Base-by-base conservation (phyloP, 2,797 vertebrate genomes). In the Pachyuromys duprasi region DNA sequence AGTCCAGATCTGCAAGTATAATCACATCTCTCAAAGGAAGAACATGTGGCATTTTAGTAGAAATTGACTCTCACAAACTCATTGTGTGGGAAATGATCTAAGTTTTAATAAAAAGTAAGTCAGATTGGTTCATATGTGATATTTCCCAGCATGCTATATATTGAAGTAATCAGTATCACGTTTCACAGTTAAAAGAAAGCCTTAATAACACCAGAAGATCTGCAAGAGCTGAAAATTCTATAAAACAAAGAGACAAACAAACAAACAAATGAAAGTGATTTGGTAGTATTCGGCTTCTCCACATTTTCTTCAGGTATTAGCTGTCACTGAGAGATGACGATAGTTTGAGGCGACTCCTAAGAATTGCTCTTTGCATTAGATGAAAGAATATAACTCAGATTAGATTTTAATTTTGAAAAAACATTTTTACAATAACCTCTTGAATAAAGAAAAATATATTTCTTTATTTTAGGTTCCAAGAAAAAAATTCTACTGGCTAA, bases 41-140 rank as follows among this genome's bases (percentile, higher is more conserved):
- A 86, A 55, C 89, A 72, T 94, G 69, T 90, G 63, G 8, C 88
- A 81, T 86, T 94, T 94, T 75, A 95, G 69, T 90, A 67, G 89
- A 75, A 90, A 97, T 0, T 92, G 45, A 96, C 65, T 94, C 74
- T 93, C 45, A 70, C 5, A 89, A 89, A 94, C 81, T 62, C 89
- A 53, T 93, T 67, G 82, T 76, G 42, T 39, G 39, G 11, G 9
- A 80, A 69, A 55, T 63, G 42, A 93, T 91, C n/a, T 92, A 92
- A 95, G 72, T 63, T 95, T 94, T 93, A 96, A 95, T 87, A 49
- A 53, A 36, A 93, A 95, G 9, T 20, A 69, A 69, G 49, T 88
- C 83, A 87, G 5, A 1, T 80, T 84, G n/a, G 49, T 81, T 96
- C 91, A 89, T 80, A 45, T 93, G 82, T 81, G 26, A 81, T 78